phyloP scores from a whole-genome alignment of 2,888 invertebrate genomes.

The Caenorhabditis imperialis region DNA sequence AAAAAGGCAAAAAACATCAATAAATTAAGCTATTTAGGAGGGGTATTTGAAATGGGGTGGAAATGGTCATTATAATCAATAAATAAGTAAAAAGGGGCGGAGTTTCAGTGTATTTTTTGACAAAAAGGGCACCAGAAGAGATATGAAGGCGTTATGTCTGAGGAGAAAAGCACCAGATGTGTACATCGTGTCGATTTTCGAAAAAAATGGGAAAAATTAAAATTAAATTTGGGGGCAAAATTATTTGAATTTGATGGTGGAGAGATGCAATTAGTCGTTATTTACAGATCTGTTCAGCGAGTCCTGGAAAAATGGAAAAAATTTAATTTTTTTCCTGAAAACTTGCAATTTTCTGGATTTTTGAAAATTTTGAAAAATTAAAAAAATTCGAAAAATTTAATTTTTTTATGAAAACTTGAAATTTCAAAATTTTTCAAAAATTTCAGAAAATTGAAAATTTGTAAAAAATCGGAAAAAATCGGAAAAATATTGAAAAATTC shows the following conservation, averaged over 20 bases:
- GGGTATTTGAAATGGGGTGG: not conserved
- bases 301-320: no score
- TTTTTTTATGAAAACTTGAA: slow-evolving; percentile 1
- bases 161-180: slow-evolving; percentile 41
- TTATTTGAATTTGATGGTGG: no score
- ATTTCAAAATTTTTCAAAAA: no score
- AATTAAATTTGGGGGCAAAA: not conserved
- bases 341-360: no score
- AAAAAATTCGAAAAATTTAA: no score
- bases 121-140: slow-evolving; percentile 30
- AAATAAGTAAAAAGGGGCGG: slow-evolving; percentile 33
- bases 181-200: slow-evolving; percentile 45
- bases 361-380: no score
- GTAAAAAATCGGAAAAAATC: no score
- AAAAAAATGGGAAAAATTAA: not conserved
- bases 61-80: slow-evolving; percentile 2
- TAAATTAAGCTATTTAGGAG: slow-evolving; percentile 7
- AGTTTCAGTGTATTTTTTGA: no score
- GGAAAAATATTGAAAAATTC: no score
- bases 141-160: slow-evolving; percentile 39
- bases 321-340: no score
- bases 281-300: slow-evolving; percentile 57
- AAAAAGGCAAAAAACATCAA: slow-evolving; percentile 11
- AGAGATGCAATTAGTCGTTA: slow-evolving; percentile 48
- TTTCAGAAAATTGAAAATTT: no score